Conservation (phyloP, 2,888 invertebrate genomes). For the Malthinus seriepunctatus region DNA sequence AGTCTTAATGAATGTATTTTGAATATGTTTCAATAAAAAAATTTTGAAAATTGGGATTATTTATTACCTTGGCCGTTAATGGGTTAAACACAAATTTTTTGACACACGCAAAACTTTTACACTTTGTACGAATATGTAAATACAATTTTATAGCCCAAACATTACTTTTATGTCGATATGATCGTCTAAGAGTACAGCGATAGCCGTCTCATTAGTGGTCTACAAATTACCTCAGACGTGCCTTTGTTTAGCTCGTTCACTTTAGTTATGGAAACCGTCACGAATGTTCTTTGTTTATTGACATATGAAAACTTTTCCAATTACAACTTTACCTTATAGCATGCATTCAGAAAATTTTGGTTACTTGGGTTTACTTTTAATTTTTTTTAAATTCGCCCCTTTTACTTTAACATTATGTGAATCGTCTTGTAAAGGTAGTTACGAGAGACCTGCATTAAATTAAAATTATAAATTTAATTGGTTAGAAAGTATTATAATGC, state of each 20-base stretch:
- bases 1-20: too few species aligned
- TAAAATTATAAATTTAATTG: neutral
- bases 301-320: slow-evolving; percentile 48
- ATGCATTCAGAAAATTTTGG: slow-evolving; percentile 24
- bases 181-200: slow-evolving; percentile 41
- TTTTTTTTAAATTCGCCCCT: slow-evolving; percentile 8
- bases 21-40: too few species aligned
- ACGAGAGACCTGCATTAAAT: neutral
- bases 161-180: slow-evolving; percentile 44
- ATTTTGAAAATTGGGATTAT: too few species aligned
- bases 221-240: slow-evolving; percentile 40
- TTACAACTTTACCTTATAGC: slow-evolving; percentile 39
- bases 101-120: slow-evolving; percentile 38
- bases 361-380: slow-evolving; percentile 16
- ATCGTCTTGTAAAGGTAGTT: slow-evolving; percentile 3
- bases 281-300: slow-evolving; percentile 42
- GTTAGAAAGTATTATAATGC: neutral
- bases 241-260: slow-evolving; percentile 37
- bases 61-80: too few species aligned
- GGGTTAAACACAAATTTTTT: too few species aligned
- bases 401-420: slow-evolving; percentile 17
- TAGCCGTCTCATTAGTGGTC: slow-evolving; percentile 43
- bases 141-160: slow-evolving; percentile 42
- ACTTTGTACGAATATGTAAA: slow-evolving; percentile 38
- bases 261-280: slow-evolving; percentile 41